Base-by-base conservation (phyloP, 2,888 invertebrate species). In the Lepidocyrtinus sp. region DNA sequence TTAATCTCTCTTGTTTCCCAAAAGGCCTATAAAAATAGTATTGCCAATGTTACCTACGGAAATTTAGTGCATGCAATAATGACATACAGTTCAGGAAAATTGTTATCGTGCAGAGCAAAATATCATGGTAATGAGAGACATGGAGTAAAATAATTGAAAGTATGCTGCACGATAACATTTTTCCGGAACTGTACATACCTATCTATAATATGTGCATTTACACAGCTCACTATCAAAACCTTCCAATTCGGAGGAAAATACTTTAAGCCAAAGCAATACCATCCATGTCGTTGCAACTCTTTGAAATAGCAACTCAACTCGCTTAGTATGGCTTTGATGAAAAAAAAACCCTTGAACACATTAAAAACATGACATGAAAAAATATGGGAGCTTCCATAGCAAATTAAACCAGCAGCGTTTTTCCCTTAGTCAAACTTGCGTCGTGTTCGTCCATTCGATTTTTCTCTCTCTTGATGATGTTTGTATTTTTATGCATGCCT, bases 221-320 rank as follows among this genome's bases (percentile, higher is more conserved):
- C 15, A 24, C 27, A 19, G 36, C 15, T 12, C 65, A 36, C n/a
- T 24, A 9, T 24, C 15, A 63, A 9, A 63, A 59, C 59, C 17
- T 3, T 12, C 25, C 24, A 22, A 36, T 17, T n/a, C 46, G 46
- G 36, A 36, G 27, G 36, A 25, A n/a, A n/a, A n/a, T n/a, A n/a
- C n/a, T n/a, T n/a, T n/a, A n/a, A n/a, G n/a, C n/a, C n/a, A n/a
- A n/a, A 46, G 17, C 68, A 25, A 46, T 25, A 50, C 45, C 17
- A 36, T 45, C 19, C 45, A 15, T 72, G 62, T 67, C 55, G 63
- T 22, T 75, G 75, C 75, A 75, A 75, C 68, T 63, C 70, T 69
- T 76, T 69, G 76, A 76, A 55, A 75, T 76, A 69, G 68, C 68
- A 55, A 55, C n/a, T 69, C 59, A 25, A 19, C 25, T 21, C 17